These are phyloP conservation scores for Pangasius mekongensis DNA, from an alignment of 2,797 vertebrate genomes.

Conservation along the genomic window DNA sequence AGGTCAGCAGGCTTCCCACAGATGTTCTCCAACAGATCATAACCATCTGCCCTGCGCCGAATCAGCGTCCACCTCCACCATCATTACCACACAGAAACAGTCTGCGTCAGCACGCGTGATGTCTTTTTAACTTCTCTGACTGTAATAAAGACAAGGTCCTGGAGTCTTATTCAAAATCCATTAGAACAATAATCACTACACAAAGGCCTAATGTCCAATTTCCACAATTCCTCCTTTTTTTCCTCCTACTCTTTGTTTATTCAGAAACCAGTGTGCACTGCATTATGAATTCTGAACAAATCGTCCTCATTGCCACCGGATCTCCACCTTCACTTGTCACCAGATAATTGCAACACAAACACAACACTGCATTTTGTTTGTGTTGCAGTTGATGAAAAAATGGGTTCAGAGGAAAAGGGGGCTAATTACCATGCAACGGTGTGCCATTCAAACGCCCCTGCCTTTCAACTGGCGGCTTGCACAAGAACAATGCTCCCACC, in stretches of 20 bases:
- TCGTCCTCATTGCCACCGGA: conserved; percentile 54
- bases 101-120: conserved; percentile 34
- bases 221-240: not conserved
- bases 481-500: conserved; percentile 38
- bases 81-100: conserved; percentile 48
- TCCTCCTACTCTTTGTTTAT: conserved; percentile 39
- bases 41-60: conserved; percentile 32
- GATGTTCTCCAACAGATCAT: conserved; percentile 42
- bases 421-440: conserved; percentile 70
- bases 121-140: conserved; percentile 53
- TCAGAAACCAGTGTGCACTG: conserved; percentile 33
- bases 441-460: conserved; percentile 50
- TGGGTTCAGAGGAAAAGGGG: conserved; percentile 34
- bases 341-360: conserved; percentile 73
- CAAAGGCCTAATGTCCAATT: conserved; percentile 4
- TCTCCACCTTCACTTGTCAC: conserved; percentile 66
- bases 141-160: conserved; percentile 46
- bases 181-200: conserved; percentile 44
- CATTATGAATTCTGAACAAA: conserved; percentile 69
- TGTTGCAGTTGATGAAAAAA: conserved; percentile 58
- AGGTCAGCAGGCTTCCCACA: conserved; percentile 49
- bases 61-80: conserved; percentile 30
- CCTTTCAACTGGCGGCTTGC: conserved; percentile 57
- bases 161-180: conserved; percentile 50
- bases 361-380: conserved; percentile 67